A percentile compares a stretch with the other conserved stretches of the same genome.
phyloP scores from a whole-genome alignment of 2,113 vertebrate genomes.

The Oreochromis aureus region DNA sequence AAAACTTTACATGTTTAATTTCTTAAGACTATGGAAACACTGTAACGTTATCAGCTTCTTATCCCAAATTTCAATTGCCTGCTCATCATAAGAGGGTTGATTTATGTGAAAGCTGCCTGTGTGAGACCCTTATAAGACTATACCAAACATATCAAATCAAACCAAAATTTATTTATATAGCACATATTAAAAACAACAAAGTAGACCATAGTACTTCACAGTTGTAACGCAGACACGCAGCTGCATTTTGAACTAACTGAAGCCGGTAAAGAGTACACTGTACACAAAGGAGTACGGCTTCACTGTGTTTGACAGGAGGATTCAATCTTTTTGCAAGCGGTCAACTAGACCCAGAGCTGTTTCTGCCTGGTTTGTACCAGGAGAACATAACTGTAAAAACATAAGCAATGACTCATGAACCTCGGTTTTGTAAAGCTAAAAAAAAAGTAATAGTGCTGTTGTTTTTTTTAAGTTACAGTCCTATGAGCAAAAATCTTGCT shows the following conservation, averaged over 20 bases:
- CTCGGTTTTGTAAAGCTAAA: neutral
- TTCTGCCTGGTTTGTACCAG: neutral
- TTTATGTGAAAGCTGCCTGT: neutral
- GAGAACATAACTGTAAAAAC: neutral
- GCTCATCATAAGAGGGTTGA: neutral
- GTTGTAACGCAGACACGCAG: neutral
- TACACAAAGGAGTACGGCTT: rapidly evolving
- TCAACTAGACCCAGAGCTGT: neutral
- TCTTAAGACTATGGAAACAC: neutral
- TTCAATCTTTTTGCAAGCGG: rapidly evolving
- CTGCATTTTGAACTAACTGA: neutral
- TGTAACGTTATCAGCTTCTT: neutral
- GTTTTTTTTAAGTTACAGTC: neutral
- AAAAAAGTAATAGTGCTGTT: neutral
- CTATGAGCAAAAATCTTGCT: neutral
- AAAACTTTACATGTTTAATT: neutral
- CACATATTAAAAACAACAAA: neutral
- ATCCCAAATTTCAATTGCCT: neutral
- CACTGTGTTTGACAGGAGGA: neutral
- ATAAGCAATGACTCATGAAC: neutral
- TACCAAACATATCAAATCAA: neutral
- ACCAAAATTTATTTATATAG: rapidly evolving
- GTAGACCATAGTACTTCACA: neutral
- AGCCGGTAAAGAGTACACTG: rapidly evolving
- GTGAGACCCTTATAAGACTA: neutral